Evolutionary conservation across 2,113 vertebrate genomes (phyloP).

Genomic region (Maccullochella peelii): DNA sequence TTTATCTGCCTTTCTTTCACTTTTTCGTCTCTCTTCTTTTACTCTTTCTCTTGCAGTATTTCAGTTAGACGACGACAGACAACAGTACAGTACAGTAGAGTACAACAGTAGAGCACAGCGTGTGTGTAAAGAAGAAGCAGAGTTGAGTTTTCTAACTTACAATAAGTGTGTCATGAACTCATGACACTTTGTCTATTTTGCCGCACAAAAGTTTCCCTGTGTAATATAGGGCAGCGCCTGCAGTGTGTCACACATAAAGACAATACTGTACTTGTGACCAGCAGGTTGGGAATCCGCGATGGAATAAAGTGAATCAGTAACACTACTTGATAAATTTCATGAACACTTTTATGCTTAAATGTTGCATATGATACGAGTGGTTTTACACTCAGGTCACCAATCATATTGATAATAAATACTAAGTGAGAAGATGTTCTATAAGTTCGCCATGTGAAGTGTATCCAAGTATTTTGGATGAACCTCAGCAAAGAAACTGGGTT

Average conservation of each 20-base stretch:
- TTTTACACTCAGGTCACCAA: background rate
- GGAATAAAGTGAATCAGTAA: background rate
- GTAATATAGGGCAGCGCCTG: conserved; percentile 4
- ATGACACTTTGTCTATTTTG: conserved; percentile 24
- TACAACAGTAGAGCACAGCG: background rate
- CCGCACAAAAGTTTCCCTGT: conserved; percentile 61
- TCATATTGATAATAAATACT: background rate
- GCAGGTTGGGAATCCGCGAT: background rate
- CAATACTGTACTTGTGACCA: background rate
- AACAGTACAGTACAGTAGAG: background rate
- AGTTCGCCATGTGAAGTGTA: background rate
- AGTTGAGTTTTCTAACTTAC: background rate
- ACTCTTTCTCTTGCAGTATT: too few relatives aligned
- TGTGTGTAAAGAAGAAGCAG: background rate
- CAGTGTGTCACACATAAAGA: conserved; percentile 16
- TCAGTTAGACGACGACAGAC: background rate
- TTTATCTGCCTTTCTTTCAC: background rate
- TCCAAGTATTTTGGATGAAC: too few relatives aligned
- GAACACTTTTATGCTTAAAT: background rate
- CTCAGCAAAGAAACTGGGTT: too few relatives aligned
- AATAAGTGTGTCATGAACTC: conserved; percentile 48
- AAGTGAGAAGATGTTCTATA: background rate
- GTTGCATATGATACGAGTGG: background rate
- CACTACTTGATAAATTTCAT: background rate
- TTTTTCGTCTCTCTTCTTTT: background rate